A percentile compares a stretch with the other conserved stretches of the same genome.
phyloP scores from a whole-genome alignment of 2,113 vertebrate genomes.

The Mustelus asterias region DNA sequence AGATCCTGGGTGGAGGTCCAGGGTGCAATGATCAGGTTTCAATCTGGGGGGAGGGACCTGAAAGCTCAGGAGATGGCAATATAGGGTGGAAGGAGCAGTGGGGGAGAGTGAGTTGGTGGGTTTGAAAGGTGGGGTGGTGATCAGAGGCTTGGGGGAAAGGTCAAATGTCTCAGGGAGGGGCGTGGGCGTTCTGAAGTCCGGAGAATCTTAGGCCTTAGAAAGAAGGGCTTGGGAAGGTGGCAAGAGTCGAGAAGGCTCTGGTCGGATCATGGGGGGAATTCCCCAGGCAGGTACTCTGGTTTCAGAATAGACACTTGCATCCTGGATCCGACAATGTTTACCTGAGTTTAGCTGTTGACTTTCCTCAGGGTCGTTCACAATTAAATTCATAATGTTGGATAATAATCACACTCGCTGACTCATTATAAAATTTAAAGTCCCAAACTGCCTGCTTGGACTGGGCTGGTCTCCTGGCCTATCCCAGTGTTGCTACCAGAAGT shows the following conservation, averaged over 20 bases:
- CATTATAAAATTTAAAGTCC: background rate
- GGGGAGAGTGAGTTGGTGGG: too few species aligned
- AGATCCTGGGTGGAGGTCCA: too few species aligned
- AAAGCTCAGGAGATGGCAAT: too few species aligned
- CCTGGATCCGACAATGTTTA: background rate
- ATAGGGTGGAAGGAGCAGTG: too few species aligned
- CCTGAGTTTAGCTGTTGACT: background rate
- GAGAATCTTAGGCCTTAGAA: background rate
- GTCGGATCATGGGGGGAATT: background rate
- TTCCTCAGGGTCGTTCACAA: background rate
- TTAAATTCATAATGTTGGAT: background rate
- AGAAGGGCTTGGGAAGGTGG: background rate
- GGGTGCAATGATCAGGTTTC: too few species aligned
- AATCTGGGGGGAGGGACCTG: too few species aligned
- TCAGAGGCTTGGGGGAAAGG: background rate
- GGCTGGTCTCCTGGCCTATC: background rate
- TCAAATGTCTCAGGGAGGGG: too few species aligned
- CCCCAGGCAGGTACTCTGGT: background rate
- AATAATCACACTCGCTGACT: background rate
- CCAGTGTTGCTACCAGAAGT: background rate
- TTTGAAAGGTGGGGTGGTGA: background rate
- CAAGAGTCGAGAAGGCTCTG: too few species aligned
- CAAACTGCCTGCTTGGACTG: background rate
- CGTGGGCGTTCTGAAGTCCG: too few species aligned
- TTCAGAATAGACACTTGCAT: background rate